phyloP scores from a whole-genome alignment of 2,113 vertebrate species.

The Danionella cerebrum region DNA sequence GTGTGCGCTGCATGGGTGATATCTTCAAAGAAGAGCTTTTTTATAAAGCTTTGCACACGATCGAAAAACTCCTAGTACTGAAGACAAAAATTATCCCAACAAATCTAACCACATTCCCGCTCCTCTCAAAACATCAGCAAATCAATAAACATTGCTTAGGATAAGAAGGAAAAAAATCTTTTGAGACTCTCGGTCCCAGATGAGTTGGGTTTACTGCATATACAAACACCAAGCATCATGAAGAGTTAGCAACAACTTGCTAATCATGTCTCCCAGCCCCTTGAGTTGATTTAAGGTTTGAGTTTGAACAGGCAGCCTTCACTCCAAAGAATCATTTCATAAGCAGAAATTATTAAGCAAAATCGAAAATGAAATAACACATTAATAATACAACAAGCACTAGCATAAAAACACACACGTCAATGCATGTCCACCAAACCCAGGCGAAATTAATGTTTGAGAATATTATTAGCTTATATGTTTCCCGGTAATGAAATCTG shows the following conservation, averaged over 20 bases:
- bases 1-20: too few relatives aligned
- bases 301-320: constrained; percentile 18
- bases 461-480: constrained; percentile 46
- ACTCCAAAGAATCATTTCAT: constrained; percentile 41
- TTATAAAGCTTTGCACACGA: too few relatives aligned
- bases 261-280: not conserved
- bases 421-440: constrained; percentile 58
- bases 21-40: too few relatives aligned
- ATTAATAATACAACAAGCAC: constrained; percentile 62
- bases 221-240: constrained; percentile 10
- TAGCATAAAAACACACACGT: constrained; percentile 27
- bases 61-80: too few relatives aligned
- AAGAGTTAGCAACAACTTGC: constrained; percentile 18
- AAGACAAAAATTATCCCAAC: too few relatives aligned
- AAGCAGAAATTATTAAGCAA: constrained; percentile 33
- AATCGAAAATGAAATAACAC: constrained; percentile 45
- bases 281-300: constrained; percentile 27
- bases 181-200: not conserved
- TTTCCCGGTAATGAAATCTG: constrained; percentile 51
- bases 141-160: too few relatives aligned
- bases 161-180: not conserved
- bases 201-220: not conserved
- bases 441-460: constrained; percentile 53
- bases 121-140: too few relatives aligned
- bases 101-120: too few relatives aligned